These are phyloP conservation scores for Thera obeliscata DNA, from an alignment of 2,888 invertebrate species.

Conservation along the genomic window DNA sequence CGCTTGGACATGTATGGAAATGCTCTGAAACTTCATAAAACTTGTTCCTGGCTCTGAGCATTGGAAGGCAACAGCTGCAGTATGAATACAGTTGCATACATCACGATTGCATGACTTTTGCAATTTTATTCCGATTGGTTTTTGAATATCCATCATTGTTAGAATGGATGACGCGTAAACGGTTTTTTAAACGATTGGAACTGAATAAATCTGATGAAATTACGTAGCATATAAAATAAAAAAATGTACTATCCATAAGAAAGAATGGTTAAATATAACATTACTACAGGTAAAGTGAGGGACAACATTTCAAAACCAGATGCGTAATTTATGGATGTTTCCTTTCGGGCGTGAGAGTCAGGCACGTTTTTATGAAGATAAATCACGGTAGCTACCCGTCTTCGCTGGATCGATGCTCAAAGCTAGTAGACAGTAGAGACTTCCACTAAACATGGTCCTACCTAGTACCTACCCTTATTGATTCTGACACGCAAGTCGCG, in stretches of 20 bases:
- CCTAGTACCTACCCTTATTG: slow-evolving; percentile 45
- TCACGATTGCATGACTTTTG: neutral
- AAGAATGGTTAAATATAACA: neutral
- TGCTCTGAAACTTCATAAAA: slow-evolving; percentile 12
- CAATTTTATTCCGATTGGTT: slow-evolving; percentile 3
- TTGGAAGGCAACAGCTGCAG: slow-evolving; percentile 1
- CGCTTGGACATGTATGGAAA: neutral
- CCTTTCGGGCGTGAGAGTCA: slow-evolving; percentile 13
- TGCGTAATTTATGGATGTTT: slow-evolving; percentile 1
- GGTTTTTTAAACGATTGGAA: neutral
- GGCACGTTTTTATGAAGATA: slow-evolving; percentile 21
- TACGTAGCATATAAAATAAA: too few relatives aligned
- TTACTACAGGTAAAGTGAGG: neutral
- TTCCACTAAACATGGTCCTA: slow-evolving; percentile 24
- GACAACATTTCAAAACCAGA: neutral
- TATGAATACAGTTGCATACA: slow-evolving; percentile 8
- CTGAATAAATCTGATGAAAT: too few relatives aligned
- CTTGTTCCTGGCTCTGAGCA: slow-evolving; percentile 2
- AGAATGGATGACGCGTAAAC: neutral
- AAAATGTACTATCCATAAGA: neutral
- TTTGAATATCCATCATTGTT: neutral
- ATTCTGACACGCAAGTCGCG: slow-evolving; percentile 49
- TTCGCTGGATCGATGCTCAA: slow-evolving; percentile 7
- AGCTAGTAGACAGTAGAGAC: slow-evolving; percentile 7
- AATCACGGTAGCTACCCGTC: slow-evolving; percentile 10